Base-by-base conservation (phyloP, 2,113 vertebrate species). In the Ophiodon elongatus region DNA sequence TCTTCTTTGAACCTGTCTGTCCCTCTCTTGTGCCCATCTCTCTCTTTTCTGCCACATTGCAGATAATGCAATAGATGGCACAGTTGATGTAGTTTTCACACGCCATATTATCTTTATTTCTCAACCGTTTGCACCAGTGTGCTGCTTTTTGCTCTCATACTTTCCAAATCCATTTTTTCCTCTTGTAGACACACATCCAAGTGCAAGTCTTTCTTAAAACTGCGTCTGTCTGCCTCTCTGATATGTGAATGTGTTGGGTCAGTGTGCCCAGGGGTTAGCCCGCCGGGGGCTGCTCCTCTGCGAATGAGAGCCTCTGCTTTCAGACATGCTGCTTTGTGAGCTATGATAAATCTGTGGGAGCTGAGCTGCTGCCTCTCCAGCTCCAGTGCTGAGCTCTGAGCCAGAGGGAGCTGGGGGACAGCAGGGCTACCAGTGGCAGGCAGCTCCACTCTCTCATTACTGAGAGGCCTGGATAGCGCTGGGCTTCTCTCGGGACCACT, bases 391-490 rank as follows among this genome's bases (percentile, higher is more conserved):
- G 88, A 93, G 91, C 92, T 90, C 85, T 72, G 83, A 91, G 91
- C 92, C 94, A 57, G 80, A 90, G 94, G 92, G 93, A 94, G 87
- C 91, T 85, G 70, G 56, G 79, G 92, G 94, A 94, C 91, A 83
- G 83, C 52, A 39, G 89, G 92, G 86, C 90, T 88, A 93, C 90
- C 73, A 70, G 90, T 94, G 85, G 90, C 89, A 92, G 87, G 85
- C 92, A 89, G 91, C 94, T 94, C 91, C 76, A 79, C 86, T 93
- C 91, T 93, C 94, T 96, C 94, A 94, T 96, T 96, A 96, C 93
- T 71, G 90, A 92, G 91, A 92, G 93, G 89, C 92, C 93, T 85
- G 92, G 92, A 92, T 90, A 89, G 90, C 79, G 67, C 87, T 75
- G 83, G 85, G 77, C 78, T 86, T 77, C 94, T 94, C 95, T 80